Evolutionary conservation across 53 echinoderm and acorn worm species (phyloP).

Genomic region (Hippasteria phrygiana): DNA sequence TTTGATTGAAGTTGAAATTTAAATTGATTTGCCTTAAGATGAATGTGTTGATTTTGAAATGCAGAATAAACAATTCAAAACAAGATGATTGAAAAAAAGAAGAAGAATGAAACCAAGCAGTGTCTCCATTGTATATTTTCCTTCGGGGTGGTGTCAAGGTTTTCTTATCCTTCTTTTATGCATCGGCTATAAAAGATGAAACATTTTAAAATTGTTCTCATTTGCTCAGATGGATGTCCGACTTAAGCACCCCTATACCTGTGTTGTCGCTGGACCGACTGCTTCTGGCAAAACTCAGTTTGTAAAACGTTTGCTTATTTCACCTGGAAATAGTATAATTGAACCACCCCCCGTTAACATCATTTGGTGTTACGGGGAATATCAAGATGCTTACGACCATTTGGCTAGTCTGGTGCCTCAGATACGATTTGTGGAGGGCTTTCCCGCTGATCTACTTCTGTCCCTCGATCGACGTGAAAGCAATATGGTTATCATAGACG

Average conservation of each 20-base stretch:
- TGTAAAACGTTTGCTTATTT: conserved; percentile 59
- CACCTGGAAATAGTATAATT: conserved; percentile 33
- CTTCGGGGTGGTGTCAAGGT: too few relatives aligned
- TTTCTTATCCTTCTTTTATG: neutral
- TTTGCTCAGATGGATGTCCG: conserved; percentile 15
- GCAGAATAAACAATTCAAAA: too few relatives aligned
- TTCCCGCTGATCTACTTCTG: conserved; percentile 58
- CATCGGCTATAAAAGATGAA: neutral
- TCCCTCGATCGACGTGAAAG: conserved; percentile 48
- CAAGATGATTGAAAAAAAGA: too few relatives aligned
- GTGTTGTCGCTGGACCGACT: conserved; percentile 65
- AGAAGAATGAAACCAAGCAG: too few relatives aligned
- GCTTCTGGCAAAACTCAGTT: conserved; percentile 78
- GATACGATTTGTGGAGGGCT: conserved; percentile 77
- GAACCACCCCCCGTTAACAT: conserved; percentile 66
- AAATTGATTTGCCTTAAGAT: too few relatives aligned
- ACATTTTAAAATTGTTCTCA: neutral
- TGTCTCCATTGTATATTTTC: too few relatives aligned
- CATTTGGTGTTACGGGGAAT: conserved; percentile 86
- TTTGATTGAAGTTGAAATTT: too few relatives aligned
- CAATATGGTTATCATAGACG: conserved; percentile 78
- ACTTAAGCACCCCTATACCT: conserved; percentile 37
- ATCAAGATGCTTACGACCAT: conserved; percentile 74
- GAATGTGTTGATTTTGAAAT: too few relatives aligned
- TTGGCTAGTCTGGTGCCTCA: conserved; percentile 46